Evolutionary conservation across 2,888 invertebrate species (phyloP).

Genomic region (Chydorus sphaericus): DNA sequence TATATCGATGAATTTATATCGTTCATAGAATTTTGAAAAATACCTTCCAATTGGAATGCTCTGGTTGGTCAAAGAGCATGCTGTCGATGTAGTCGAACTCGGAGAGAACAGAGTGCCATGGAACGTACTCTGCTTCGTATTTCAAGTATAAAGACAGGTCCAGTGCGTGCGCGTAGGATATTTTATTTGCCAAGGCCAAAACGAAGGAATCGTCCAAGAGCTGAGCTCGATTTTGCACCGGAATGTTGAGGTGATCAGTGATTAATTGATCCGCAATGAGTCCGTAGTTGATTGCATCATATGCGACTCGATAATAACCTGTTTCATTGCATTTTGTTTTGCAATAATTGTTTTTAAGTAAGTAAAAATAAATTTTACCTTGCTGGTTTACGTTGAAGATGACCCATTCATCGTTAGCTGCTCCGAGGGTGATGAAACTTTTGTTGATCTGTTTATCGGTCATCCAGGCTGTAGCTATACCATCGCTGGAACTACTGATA

Average conservation of each 20-base stretch:
- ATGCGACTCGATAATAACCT: conserved; percentile 26
- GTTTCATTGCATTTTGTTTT: too few relatives aligned
- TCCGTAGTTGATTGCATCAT: conserved; percentile 20
- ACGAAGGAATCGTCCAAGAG: conserved; percentile 34
- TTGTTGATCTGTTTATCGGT: background rate
- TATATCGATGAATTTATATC: too few relatives aligned
- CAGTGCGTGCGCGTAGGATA: conserved; percentile 24
- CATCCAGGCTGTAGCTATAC: background rate
- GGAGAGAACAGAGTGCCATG: conserved; percentile 45
- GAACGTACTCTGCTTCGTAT: conserved; percentile 43
- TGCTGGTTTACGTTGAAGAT: conserved; percentile 24
- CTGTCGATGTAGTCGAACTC: conserved; percentile 43
- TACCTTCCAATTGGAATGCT: conserved; percentile 49
- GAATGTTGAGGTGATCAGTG: conserved; percentile 27
- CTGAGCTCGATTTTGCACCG: conserved; percentile 30
- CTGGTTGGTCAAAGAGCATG: conserved; percentile 42
- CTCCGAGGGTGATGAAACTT: conserved; percentile 31
- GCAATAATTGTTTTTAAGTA: conserved; percentile 12
- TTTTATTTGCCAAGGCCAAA: conserved; percentile 24
- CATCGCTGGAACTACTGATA: background rate
- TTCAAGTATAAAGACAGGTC: conserved; percentile 36
- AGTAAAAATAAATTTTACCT: background rate
- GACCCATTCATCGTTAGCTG: conserved; percentile 23
- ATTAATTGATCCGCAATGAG: conserved; percentile 18
- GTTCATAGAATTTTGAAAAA: too few relatives aligned